Percentiles rank a stretch among this genome's conserved stretches.
Evolutionary conservation across 2,797 vertebrate species (phyloP).

Genomic region (Galagoides demidoff): DNA sequence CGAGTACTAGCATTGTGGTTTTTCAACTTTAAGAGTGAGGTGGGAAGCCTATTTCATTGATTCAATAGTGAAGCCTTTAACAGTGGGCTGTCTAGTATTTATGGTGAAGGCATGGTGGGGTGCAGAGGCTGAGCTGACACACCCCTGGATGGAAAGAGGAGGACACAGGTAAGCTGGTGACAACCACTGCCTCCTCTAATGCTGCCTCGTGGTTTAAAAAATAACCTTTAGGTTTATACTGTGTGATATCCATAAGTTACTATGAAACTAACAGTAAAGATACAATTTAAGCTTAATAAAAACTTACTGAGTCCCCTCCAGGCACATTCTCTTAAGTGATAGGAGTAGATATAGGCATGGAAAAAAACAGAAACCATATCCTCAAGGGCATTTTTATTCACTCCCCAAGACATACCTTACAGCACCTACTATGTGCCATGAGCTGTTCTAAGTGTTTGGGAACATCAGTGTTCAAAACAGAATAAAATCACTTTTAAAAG

Average conservation of each 20-base stretch:
- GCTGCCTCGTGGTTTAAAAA: background rate
- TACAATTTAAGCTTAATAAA: constrained; percentile 35
- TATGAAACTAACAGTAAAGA: constrained; percentile 25
- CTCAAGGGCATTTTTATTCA: constrained; percentile 13
- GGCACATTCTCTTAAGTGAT: constrained; percentile 3
- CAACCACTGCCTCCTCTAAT: too few species aligned
- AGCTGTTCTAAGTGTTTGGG: background rate
- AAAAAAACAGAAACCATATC: background rate
- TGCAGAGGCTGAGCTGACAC: background rate
- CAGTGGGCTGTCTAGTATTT: background rate
- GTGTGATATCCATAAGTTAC: background rate
- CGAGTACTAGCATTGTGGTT: background rate
- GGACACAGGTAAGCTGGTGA: too few species aligned
- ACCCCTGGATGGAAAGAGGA: background rate
- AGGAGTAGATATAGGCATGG: background rate
- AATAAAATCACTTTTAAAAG: background rate
- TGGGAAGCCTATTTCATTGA: background rate
- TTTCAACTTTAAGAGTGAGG: background rate
- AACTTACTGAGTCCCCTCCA: background rate
- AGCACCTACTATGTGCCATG: background rate
- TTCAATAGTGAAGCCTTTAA: too few species aligned
- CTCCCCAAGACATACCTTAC: background rate
- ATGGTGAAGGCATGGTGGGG: background rate
- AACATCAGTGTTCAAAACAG: background rate
- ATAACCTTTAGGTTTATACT: background rate